Evolutionary conservation across 2,797 vertebrate genomes (phyloP), one percentile per base, ranked within the genome.

Genomic region (Arnoldichthys spilopterus): DNA sequence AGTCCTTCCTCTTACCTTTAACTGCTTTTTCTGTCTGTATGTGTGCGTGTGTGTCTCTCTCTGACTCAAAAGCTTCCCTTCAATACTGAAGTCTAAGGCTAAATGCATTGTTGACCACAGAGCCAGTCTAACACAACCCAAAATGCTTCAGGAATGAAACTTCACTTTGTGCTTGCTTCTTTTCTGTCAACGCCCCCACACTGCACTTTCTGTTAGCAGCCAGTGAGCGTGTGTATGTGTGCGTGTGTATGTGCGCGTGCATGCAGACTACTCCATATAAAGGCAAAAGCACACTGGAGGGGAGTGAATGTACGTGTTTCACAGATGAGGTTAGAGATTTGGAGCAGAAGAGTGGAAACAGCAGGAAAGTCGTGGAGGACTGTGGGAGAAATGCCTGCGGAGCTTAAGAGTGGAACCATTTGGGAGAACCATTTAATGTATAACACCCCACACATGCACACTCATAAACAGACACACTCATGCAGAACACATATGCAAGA

Each of bases 271-370:
- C 63, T 69, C 71, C 81, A 66, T 79, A 75, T 78, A 71, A 71
- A 72, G 59, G 73, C 72, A 79, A 70, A 79, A 76, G 68, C 58
- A 64, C 63, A 74, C 78, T 69, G 74, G 62, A 34, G 18, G 72
- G 43, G 51, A 81, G 51, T 24, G 47, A 66, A 16, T 66, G 63
- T 64, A 40, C 67, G 22, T 56, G 72, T 72, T 76, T 80, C 51
- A 76, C 49, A 79, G 79, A 78, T 76, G 75, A 78, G 40, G 78
- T 76, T 78, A 82, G 26, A 49, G 51, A 73, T 82, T 77, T 77
- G 70, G 45, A 77, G 71, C 61, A 75, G 67, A 72, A 69, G 54
- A 72, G 62, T 67, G 59, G 74, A 76, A 74, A 68, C 70, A 20
- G 70, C 18, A 40, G 58, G 72, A 61, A 72, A 58, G 20, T 30